phyloP scores from a whole-genome alignment of 1,140 invertebrate species.

The Chionoecetes opilio region DNA sequence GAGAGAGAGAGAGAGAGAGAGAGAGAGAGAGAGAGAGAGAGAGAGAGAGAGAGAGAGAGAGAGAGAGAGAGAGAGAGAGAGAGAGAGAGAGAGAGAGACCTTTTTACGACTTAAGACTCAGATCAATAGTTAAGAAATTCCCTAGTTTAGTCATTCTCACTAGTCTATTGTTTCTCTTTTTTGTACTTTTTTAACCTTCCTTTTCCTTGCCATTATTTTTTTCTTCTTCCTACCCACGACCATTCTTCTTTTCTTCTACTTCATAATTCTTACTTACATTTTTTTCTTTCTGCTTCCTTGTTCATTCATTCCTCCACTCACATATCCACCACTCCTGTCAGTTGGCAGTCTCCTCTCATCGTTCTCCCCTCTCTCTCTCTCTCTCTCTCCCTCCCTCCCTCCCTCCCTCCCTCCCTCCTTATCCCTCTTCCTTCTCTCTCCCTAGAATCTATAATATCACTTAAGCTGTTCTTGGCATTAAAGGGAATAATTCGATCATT shows the following conservation, averaged over 20 bases:
- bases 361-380: neutral
- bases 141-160: neutral
- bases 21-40: neutral
- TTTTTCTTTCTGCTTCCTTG: too few relatives aligned
- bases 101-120: neutral
- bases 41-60: constrained; percentile 29
- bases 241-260: neutral
- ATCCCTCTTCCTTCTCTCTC: neutral
- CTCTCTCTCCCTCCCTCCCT: neutral
- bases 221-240: neutral
- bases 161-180: neutral
- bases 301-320: too few relatives aligned
- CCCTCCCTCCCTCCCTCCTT: neutral
- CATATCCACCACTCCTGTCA: too few relatives aligned
- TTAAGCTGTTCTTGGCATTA: neutral
- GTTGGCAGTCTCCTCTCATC: neutral
- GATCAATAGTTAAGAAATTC: neutral
- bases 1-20: neutral
- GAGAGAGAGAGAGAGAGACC: neutral
- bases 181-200: neutral
- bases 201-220: neutral
- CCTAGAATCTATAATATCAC: constrained; percentile 16
- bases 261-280: too few relatives aligned
- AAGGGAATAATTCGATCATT: constrained; percentile 9
- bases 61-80: constrained; percentile 25